These are phyloP conservation scores for Pseudomyrmex flavicornis DNA, from an alignment of 1,140 invertebrate genomes.

Conservation along the genomic window DNA sequence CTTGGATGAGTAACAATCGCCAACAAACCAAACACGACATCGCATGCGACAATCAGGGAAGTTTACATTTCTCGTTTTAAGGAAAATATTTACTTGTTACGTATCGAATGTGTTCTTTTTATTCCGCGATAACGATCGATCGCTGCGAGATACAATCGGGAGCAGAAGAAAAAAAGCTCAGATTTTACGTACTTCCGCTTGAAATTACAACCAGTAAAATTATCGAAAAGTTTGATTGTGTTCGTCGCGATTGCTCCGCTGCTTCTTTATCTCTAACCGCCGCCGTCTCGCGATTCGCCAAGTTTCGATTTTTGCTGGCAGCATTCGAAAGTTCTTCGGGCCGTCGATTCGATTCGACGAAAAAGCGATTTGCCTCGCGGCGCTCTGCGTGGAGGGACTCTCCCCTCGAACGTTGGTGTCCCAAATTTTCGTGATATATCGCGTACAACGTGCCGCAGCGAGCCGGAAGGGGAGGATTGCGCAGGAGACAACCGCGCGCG, in stretches of 20 bases:
- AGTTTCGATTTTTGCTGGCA: neutral
- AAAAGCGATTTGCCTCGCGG: slow-evolving; percentile 39
- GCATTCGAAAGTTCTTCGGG: neutral
- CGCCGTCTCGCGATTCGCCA: neutral
- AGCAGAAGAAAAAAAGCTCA: neutral
- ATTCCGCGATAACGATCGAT: neutral
- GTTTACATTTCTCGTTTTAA: neutral
- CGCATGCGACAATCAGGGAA: neutral
- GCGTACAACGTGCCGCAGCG: neutral
- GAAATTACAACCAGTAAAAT: neutral
- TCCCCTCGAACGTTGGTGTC: slow-evolving; percentile 16
- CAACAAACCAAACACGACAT: neutral
- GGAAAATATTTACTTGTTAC: neutral
- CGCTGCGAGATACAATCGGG: neutral
- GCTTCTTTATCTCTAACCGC: neutral
- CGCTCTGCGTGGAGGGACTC: slow-evolving; percentile 9
- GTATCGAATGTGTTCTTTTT: neutral
- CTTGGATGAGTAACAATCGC: too few species aligned
- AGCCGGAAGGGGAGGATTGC: neutral
- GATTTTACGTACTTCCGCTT: too few species aligned
- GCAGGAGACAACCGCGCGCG: neutral
- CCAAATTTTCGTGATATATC: slow-evolving; percentile 55
- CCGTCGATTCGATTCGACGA: slow-evolving; percentile 44
- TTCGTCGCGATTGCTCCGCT: neutral
- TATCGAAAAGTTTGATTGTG: neutral